These are phyloP conservation scores for Gryon sp. DNA, from an alignment of 1,140 invertebrate species.

Conservation along the genomic window DNA sequence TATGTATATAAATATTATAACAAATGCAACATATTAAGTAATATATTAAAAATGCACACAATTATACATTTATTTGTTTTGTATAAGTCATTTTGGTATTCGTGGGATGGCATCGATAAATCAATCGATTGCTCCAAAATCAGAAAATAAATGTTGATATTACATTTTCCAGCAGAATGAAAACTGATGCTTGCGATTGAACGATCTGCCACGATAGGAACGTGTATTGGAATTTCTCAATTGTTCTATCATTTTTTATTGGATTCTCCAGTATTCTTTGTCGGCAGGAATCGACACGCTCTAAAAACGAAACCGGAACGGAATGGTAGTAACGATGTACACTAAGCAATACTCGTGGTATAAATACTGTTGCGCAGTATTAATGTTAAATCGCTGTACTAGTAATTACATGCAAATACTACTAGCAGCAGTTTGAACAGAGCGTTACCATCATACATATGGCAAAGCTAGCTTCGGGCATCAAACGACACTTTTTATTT, in stretches of 20 bases:
- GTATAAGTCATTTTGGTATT: neutral
- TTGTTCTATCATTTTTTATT: constrained; percentile 57
- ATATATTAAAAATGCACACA: too few species aligned
- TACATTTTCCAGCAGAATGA: constrained; percentile 50
- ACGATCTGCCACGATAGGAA: constrained; percentile 53
- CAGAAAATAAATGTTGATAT: constrained; percentile 56
- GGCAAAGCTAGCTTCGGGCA: constrained; percentile 20
- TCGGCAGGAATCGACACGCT: constrained; percentile 58
- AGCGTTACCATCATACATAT: constrained; percentile 42
- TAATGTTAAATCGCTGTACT: constrained; percentile 58
- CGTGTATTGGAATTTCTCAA: constrained; percentile 58
- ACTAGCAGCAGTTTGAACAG: constrained; percentile 52
- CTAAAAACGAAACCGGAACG: constrained; percentile 55
- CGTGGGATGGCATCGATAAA: constrained; percentile 30
- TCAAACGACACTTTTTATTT: constrained; percentile 46
- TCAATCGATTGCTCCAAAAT: constrained; percentile 48
- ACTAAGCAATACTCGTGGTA: constrained; percentile 33
- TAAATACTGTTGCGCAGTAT: constrained; percentile 33
- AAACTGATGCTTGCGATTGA: constrained; percentile 47
- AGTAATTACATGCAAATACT: constrained; percentile 61
- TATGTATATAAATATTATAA: too few species aligned
- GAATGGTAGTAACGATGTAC: constrained; percentile 51
- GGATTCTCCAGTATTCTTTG: constrained; percentile 54
- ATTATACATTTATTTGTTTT: too few species aligned
- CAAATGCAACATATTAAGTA: too few species aligned